Base-by-base conservation (phyloP, 2,797 vertebrate species). In the Parotocinclus haroldoi region DNA sequence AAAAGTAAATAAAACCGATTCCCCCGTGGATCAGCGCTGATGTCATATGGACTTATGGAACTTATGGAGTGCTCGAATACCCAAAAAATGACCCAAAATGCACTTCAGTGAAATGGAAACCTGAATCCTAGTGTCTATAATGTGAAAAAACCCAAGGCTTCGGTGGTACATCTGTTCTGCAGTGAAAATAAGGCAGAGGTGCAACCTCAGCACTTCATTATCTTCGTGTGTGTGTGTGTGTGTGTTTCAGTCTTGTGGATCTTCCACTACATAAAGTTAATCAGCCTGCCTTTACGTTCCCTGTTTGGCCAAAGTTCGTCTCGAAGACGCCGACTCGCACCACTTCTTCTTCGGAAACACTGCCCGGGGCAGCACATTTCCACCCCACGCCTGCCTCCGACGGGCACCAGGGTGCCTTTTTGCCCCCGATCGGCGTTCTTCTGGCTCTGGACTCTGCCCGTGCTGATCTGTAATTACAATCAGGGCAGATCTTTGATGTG, bases 231-330 rank as follows among this genome's bases (percentile, higher is more conserved):
- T 72, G 57, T 68, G 56, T 58, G 18, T 27, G 9, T 40, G 45
- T 44, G 12, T n/a, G 36, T 60, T 55, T 54, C 46, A 46, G 58
- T 59, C 55, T 58, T 64, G 56, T 76, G 56, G 78, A 74, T 74
- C 69, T 80, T 80, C 69, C 70, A 53, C 70, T 78, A 58, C 76
- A 76, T 79, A 75, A 75, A 69, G 61, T 76, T 69, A 70, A 80
- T 75, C 16, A 72, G 49, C 16, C 38, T 58, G 66, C 76, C 71
- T 73, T 27, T 63, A 3, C 11, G 58, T 60, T 65, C 48, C 57
- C 44, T 27, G 58, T 67, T 62, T 46, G 57, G 63, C 60, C 48
- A 18, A 62, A 64, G 61, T 42, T 5, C 27, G 27, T 27, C 27
- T 27, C 27, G 27, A 27, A 27, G 5, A 27, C 45, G 52, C 4